A percentile compares a stretch with the other conserved stretches of the same genome.
Evolutionary conservation across 2,888 invertebrate species (phyloP).

Genomic region (Taphrorychus bicolor): DNA sequence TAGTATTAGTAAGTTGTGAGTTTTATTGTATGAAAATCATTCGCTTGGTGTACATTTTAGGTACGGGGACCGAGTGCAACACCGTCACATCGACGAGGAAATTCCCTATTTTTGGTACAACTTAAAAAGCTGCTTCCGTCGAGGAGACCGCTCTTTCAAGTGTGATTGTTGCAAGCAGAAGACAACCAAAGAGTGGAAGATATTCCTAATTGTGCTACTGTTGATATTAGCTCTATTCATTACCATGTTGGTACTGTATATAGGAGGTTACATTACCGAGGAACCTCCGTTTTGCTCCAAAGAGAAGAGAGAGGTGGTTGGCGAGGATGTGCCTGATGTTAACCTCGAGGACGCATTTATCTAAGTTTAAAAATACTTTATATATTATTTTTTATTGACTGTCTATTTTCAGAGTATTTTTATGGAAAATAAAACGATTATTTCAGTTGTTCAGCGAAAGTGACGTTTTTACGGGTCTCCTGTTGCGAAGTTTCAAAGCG

Average conservation of each 20-base stretch:
- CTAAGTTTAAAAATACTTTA: background rate
- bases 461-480: too few relatives aligned
- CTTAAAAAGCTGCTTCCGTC: background rate
- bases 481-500: too few relatives aligned
- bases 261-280: background rate
- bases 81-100: background rate
- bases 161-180: background rate
- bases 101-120: background rate
- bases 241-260: background rate
- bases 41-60: slow-evolving; percentile 3
- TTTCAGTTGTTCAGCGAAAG: background rate
- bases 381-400: background rate
- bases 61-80: slow-evolving; percentile 1
- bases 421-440: background rate
- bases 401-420: background rate
- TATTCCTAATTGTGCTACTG: background rate
- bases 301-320: background rate
- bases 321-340: too few relatives aligned
- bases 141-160: background rate
- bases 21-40: too few relatives aligned
- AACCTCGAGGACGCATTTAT: background rate
- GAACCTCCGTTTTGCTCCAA: background rate
- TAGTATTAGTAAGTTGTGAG: too few relatives aligned
- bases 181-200: background rate
- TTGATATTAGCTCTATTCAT: background rate